Evolutionary conservation across 2,888 invertebrate species (phyloP), one percentile per base, ranked within the genome.

Genomic region (Erebia epiphron): DNA sequence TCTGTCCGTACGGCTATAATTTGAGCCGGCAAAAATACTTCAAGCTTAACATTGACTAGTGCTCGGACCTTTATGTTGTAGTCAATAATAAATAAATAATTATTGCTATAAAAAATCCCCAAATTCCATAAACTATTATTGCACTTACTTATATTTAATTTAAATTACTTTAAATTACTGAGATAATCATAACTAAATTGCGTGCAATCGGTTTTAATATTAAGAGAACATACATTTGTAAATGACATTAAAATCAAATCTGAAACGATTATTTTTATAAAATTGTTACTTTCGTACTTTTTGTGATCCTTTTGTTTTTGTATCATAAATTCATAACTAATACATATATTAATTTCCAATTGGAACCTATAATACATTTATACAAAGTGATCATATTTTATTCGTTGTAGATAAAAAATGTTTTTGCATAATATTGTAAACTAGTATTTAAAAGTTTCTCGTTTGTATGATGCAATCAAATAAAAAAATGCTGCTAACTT

Each of bases 401-500:
- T 67, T 73, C 72, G 26, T 69, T 73, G 71, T 73, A 71, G 68
- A 73, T 67, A 69, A 60, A 61, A 54, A 67, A 58, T 46, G 14
- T 67, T 70, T 70, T 70, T 71, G 71, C 73, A 67, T 66, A 67
- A 64, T 56, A 78, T 75, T 76, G 72, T 78, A 61, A 78, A 76
- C 75, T 79, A 80, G 76, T 74, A 49, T 71, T 75, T 75, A 63
- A 79, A 79, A 73, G 77, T 80, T 79, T 82, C 79, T 82, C 82
- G 78, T 84, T 84, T 84, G 80, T 84, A 83, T 81, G 80, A 80
- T 80, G 83, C 84, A 82, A 83, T 83, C 77, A 80, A 86, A 84
- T 86, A 86, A 88, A 83, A 7, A 82, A 64, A 69, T 62, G 70
- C 70, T 70, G 41, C 67, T 50, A n/a, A 63, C 0, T 50, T 9